Evolutionary conservation across 2,888 invertebrate genomes (phyloP), one percentile per base, ranked within the genome.

Genomic region (Ecliptopera silaceata): DNA sequence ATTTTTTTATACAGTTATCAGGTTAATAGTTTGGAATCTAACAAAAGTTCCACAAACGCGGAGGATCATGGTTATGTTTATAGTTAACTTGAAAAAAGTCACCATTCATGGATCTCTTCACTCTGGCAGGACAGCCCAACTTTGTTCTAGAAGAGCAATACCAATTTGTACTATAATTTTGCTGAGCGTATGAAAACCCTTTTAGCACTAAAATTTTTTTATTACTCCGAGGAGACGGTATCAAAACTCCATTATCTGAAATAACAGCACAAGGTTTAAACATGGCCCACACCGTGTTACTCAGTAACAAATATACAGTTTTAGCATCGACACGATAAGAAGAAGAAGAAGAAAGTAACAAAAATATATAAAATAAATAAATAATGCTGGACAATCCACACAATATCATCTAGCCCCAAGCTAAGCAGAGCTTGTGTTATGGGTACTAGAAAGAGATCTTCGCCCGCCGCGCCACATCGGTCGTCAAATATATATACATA

Each of bases 151-250:
- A 75, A n/a, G 81, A 79, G 46, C 82, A 81, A 3, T 69, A 63
- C 80, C 80, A 82, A 26, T 68, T 69, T 0, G 53, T 32, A 20
- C 67, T 68, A 41, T 74, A 63, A 53, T 77, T 75, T 22, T 77
- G 71, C 59, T 80, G 81, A 4, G 74, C 76, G 49, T 74, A 81
- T 4, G 78, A 80, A 51, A 73, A 80, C 1, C 70, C 68, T 13
- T 75, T 65, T 18, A 80, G 42, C 72, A 82, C 69, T 5, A 82
- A 41, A 1, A 81, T 66, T 10, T 64, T 68, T 54, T 78, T 80
- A 58, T 78, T 80, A 11, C 80, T 78, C 55, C 56, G 59, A 65
- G 64, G 38, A 12, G 59, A 50, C 32, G 62, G 62, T 26, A 62
- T 54, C 8, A 64, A 26, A 15, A 62, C 8, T 1, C 64, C 64